Percentiles rank a stretch among this genome's conserved stretches.
phyloP scores from a whole-genome alignment of 2,888 invertebrate species.

The Urechis unicinctus region DNA sequence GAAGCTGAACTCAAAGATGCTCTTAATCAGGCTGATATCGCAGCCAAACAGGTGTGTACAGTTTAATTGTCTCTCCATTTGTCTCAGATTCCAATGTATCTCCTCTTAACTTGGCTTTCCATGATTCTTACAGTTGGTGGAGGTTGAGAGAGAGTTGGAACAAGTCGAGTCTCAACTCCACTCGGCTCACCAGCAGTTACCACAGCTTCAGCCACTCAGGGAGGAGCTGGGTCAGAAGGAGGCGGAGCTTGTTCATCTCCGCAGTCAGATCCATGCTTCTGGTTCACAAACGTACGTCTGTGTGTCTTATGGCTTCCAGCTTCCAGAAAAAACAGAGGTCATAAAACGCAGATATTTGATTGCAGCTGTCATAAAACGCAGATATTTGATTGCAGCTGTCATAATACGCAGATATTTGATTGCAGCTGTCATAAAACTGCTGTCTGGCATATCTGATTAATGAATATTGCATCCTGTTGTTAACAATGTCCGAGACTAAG shows the following conservation, averaged over 20 bases:
- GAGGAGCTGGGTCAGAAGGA: background rate
- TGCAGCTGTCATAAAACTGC: too few relatives aligned
- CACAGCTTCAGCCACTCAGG: background rate
- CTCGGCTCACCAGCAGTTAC: background rate
- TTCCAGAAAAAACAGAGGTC: too few relatives aligned
- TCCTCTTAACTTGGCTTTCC: background rate
- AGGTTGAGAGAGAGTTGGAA: background rate
- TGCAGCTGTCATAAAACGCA: too few relatives aligned
- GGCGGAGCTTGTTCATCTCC: background rate
- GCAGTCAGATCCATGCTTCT: too few relatives aligned
- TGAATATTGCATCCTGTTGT: too few relatives aligned
- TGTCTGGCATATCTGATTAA: too few relatives aligned
- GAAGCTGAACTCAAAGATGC: background rate
- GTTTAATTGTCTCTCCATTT: background rate
- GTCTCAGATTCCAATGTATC: background rate
- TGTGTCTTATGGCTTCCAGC: too few relatives aligned
- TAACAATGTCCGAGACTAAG: too few relatives aligned
- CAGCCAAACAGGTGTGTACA: background rate
- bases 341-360: too few relatives aligned
- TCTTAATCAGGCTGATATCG: background rate
- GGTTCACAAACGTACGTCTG: too few relatives aligned
- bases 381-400: too few relatives aligned
- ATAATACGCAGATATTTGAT: too few relatives aligned
- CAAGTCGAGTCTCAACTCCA: background rate
- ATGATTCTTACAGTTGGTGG: background rate